Evolutionary conservation across 2,888 invertebrate genomes (phyloP), one percentile per base, ranked within the genome.

Genomic region (Eupeodes luniger): DNA sequence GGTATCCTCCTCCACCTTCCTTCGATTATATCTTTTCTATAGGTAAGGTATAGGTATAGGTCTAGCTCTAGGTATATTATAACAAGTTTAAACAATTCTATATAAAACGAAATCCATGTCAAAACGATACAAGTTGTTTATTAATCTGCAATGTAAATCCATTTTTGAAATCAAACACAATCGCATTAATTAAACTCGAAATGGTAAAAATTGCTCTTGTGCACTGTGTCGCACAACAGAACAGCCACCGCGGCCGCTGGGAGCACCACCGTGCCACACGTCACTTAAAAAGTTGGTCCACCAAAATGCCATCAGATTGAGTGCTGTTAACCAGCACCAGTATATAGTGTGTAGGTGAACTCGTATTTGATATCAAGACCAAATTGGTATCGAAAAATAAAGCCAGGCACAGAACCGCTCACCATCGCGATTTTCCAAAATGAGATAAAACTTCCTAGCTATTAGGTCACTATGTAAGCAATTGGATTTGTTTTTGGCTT

Each of bases 111-210:
- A 87, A 87, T 77, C 62, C 77, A 87, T 87, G 87, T 84, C 87
- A 77, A 62, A 67, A 57, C 47, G 9, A 55, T 27, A 59, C 61
- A 72, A 62, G 80, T 72, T 70, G 70, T 70, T 80, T 83, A 80
- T 83, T 84, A 84, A 87, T 83, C 86, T 80, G 72, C 79, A 47
- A 83, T 87, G 87, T 87, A 67, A 87, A 84, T 80, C 80, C 87
- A 72, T 87, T 87, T 83, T 83, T 55, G 40, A 84, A 76, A 72
- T 76, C 86, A 83, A 84, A 82, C 62, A 86, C 82, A 85, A 78
- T 85, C 85, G 86, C 82, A 86, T 82, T 82, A 83, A 83, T 83
- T 83, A 79, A 82, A 78, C 74, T 75, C 57, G 64, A 79, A 86
- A 75, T 79, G 69, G 62, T 81, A 75, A 70, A 69, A 82, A 78